Base-by-base conservation (phyloP, 2,797 vertebrate genomes). In the Merluccius polli region DNA sequence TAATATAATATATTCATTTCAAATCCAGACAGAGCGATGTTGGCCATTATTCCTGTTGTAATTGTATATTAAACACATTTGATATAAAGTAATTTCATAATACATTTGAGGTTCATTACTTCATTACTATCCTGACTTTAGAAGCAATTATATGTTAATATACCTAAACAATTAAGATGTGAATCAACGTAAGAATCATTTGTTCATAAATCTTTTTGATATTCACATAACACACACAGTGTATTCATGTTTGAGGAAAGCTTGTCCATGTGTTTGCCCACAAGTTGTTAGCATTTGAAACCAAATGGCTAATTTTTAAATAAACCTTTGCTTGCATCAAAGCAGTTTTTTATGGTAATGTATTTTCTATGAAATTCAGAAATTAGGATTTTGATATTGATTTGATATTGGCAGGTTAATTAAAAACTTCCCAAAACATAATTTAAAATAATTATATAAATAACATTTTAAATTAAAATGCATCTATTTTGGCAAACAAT, bases 361-460 rank as follows among this genome's bases (percentile, higher is more conserved):
- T 21, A 71, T 88, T 87, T 88, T 84, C 36, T 86, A 87, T 70
- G 7, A 81, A 71, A 80, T 73, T 32, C 18, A 71, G 73, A 77
- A 0, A 72, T 1, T 33, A 32, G 77, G 79, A 35, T 79, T 48
- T 79, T 77, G n/a, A n/a, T 72, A 41, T 32, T 71, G 69, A 77
- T 18, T 73, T 70, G 13, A 77, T 59, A 81, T 71, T 83, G 74
- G 77, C 68, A 77, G 18, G 38, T 85, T 81, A 32, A 74, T 59
- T 59, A 18, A 59, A 59, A 59, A 59, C 48, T n/a, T 59, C 48
- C 48, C 48, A 59, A 59, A 59, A n/a, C 2, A 59, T 59, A 59
- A 59, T 9, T n/a, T n/a, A 18, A n/a, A 24, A 59, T 59, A 59
- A 59, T 24, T n/a, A n/a, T 59, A 59, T 59, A 24, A 38, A 78